Evolutionary conservation across 2,888 invertebrate genomes (phyloP).

Genomic region (Steinernema scapterisci): DNA sequence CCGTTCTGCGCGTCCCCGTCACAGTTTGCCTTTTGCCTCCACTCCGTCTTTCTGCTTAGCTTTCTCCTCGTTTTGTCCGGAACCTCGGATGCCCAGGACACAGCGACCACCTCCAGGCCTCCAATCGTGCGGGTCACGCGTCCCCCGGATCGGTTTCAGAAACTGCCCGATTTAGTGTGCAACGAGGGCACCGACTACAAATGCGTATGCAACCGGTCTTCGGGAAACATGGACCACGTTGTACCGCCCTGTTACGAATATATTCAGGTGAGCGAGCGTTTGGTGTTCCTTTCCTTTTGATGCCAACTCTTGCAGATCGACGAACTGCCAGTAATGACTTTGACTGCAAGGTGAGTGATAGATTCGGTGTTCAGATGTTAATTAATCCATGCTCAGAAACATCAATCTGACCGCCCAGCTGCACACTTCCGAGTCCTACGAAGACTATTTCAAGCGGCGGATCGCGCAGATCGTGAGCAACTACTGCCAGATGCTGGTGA

Average conservation of each 20-base stretch:
- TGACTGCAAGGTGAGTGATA: conserved; percentile 37
- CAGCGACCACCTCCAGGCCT: neutral
- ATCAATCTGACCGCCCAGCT: conserved; percentile 56
- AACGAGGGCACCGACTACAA: conserved; percentile 60
- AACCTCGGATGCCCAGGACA: neutral
- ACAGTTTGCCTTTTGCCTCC: neutral
- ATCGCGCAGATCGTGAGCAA: conserved; percentile 59
- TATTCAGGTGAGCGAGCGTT: conserved; percentile 43
- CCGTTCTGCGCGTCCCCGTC: neutral
- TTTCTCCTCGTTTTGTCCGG: neutral
- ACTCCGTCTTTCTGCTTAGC: neutral
- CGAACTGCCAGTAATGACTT: conserved; percentile 50
- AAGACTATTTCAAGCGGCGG: conserved; percentile 63
- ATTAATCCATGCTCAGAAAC: conserved; percentile 42
- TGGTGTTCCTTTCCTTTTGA: neutral
- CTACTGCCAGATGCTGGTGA: conserved; percentile 58
- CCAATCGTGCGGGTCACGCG: conserved; percentile 2
- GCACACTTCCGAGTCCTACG: conserved; percentile 57
- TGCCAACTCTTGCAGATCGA: conserved; percentile 41
- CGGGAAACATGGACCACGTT: conserved; percentile 49
- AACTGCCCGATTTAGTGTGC: conserved; percentile 51
- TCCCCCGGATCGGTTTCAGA: conserved; percentile 23
- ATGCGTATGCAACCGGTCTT: conserved; percentile 60
- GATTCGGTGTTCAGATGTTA: neutral
- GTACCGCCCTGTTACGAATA: conserved; percentile 47